Evolutionary conservation across 1,140 invertebrate genomes (phyloP).

Genomic region (Holcopasites calliopsidis): DNA sequence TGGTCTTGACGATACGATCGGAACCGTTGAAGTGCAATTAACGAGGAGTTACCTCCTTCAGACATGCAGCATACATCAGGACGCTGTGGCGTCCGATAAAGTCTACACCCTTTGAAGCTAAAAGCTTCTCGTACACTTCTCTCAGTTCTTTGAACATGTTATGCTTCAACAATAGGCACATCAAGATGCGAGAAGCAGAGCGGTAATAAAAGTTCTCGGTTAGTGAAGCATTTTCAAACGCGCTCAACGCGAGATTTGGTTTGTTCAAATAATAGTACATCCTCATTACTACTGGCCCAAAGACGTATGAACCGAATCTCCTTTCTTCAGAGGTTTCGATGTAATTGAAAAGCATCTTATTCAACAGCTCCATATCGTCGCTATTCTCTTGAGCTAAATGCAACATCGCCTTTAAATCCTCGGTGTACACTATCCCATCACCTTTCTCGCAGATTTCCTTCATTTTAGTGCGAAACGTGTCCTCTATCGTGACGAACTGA

Average conservation of each 20-base stretch:
- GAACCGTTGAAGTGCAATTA: not conserved
- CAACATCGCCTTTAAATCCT: conserved; percentile 91
- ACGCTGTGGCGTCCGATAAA: conserved; percentile 85
- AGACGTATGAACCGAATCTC: conserved; percentile 88
- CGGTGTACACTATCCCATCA: conserved; percentile 88
- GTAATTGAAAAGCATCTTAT: conserved; percentile 86
- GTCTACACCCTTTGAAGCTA: conserved; percentile 81
- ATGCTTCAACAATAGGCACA: conserved; percentile 87
- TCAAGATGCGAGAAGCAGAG: conserved; percentile 83
- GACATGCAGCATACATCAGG: conserved; percentile 85
- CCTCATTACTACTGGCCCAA: conserved; percentile 92
- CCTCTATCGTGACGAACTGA: conserved; percentile 81
- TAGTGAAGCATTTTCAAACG: conserved; percentile 83
- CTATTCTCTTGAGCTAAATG: conserved; percentile 83
- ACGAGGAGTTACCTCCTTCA: conserved; percentile 85
- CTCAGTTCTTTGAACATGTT: conserved; percentile 85
- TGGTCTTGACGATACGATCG: not conserved
- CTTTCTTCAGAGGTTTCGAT: conserved; percentile 86
- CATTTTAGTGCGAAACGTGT: conserved; percentile 87
- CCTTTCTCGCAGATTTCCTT: conserved; percentile 77
- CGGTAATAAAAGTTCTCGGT: conserved; percentile 87
- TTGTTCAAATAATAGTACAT: conserved; percentile 86
- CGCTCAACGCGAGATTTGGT: conserved; percentile 83
- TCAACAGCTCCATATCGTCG: conserved; percentile 83
- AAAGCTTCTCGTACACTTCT: conserved; percentile 82